Percentiles rank a stretch among this genome's conserved stretches.
Evolutionary conservation across 2,113 vertebrate genomes (phyloP).

Genomic region (Chaenocephalus aceratus): DNA sequence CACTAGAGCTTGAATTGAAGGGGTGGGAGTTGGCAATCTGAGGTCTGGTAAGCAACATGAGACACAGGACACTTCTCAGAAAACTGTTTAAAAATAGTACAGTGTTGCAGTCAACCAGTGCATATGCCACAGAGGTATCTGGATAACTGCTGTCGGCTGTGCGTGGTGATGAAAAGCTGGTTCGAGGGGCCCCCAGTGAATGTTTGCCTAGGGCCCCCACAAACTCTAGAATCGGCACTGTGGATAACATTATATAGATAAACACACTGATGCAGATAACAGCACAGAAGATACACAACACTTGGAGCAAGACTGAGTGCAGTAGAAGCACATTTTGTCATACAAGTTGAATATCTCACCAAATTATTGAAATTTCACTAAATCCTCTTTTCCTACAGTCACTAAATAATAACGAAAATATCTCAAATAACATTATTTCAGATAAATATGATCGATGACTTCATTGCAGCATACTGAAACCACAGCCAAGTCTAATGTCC

Average conservation of each 20-base stretch:
- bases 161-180: no score
- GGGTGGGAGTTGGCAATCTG: constrained; percentile 22
- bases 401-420: not conserved
- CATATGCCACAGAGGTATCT: constrained; percentile 29
- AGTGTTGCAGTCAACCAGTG: constrained; percentile 42
- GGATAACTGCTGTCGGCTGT: not conserved
- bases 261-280: constrained; percentile 9
- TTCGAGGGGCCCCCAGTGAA: no score
- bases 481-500: constrained; percentile 6
- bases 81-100: constrained; percentile 84
- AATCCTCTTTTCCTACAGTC: not conserved
- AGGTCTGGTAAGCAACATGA: constrained; percentile 66
- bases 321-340: not conserved
- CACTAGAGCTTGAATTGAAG: constrained; percentile 10
- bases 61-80: constrained; percentile 67
- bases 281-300: constrained; percentile 7
- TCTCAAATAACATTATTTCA: not conserved
- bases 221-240: no score
- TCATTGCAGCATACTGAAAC: not conserved
- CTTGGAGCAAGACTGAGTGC: not conserved
- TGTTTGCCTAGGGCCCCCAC: no score
- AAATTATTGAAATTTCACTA: not conserved
- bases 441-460: not conserved
- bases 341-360: not conserved
- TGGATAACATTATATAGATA: constrained; percentile 14